phyloP scores from a whole-genome alignment of 2,888 invertebrate genomes.

The Trisateles emortualis region DNA sequence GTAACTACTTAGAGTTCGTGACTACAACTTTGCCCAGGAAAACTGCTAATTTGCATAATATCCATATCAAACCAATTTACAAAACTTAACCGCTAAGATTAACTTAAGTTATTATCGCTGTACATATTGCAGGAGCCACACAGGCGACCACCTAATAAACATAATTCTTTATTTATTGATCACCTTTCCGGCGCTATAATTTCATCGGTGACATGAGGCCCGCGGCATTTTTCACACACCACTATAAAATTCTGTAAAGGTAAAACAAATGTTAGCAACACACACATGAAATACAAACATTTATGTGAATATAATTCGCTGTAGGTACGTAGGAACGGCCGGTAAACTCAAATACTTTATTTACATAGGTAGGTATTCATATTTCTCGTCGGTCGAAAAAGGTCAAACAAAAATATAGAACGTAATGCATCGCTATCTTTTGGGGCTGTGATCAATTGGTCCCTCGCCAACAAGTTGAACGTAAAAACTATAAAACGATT shows the following conservation, averaged over 20 bases:
- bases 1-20: neutral
- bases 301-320: slow-evolving; percentile 8
- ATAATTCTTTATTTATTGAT: slow-evolving; percentile 16
- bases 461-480: slow-evolving; percentile 3
- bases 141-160: neutral
- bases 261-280: slow-evolving; percentile 15
- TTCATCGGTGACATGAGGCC: slow-evolving; percentile 60
- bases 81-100: neutral
- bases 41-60: neutral
- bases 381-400: slow-evolving; percentile 15
- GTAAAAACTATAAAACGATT: slow-evolving; percentile 1
- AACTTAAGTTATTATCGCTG: neutral
- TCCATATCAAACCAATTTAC: neutral
- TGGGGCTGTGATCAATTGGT: slow-evolving; percentile 27
- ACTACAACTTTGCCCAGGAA: neutral
- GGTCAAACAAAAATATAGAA: slow-evolving; percentile 25
- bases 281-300: neutral
- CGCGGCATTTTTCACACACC: slow-evolving; percentile 62
- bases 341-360: slow-evolving; percentile 3
- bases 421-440: slow-evolving; percentile 17
- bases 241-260: slow-evolving; percentile 67
- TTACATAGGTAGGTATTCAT: too few species aligned
- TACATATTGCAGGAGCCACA: neutral
- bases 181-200: slow-evolving; percentile 69
- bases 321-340: neutral